Evolutionary conservation across 2,113 vertebrate genomes (phyloP).

Genomic region (Phrynocephalus versicolor): DNA sequence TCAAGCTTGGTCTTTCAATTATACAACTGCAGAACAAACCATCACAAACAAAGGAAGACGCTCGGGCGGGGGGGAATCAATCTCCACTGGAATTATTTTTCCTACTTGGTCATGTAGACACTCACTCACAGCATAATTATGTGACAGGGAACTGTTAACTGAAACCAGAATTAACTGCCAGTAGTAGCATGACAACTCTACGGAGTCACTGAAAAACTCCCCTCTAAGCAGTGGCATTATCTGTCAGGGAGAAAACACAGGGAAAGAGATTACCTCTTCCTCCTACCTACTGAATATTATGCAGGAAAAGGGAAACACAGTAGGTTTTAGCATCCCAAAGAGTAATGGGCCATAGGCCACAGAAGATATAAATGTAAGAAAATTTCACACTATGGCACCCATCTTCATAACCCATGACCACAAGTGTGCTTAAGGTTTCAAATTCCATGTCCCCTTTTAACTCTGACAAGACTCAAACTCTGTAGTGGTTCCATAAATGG

Average conservation of each 20-base stretch:
- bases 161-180: not conserved
- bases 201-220: not conserved
- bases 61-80: not conserved
- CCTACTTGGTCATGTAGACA: not conserved
- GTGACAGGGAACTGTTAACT: not conserved
- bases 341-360: constrained; percentile 40
- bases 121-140: not conserved
- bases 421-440: constrained; percentile 21
- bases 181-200: not conserved
- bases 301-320: constrained; percentile 7
- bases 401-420: constrained; percentile 1
- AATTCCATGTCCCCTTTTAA: not conserved
- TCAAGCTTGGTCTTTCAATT: not conserved
- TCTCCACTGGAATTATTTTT: not conserved
- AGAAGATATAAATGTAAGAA: constrained; percentile 14
- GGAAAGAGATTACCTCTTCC: too few species aligned
- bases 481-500: constrained; percentile 21
- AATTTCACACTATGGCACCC: constrained; percentile 5
- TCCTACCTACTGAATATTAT: not conserved
- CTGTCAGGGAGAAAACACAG: not conserved
- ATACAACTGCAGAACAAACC: not conserved
- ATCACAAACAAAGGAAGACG: not conserved
- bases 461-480: constrained; percentile 5
- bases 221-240: not conserved
- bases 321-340: constrained; percentile 52